These are phyloP conservation scores for Dioctria linearis DNA, from an alignment of 2,888 invertebrate genomes.

Conservation along the genomic window DNA sequence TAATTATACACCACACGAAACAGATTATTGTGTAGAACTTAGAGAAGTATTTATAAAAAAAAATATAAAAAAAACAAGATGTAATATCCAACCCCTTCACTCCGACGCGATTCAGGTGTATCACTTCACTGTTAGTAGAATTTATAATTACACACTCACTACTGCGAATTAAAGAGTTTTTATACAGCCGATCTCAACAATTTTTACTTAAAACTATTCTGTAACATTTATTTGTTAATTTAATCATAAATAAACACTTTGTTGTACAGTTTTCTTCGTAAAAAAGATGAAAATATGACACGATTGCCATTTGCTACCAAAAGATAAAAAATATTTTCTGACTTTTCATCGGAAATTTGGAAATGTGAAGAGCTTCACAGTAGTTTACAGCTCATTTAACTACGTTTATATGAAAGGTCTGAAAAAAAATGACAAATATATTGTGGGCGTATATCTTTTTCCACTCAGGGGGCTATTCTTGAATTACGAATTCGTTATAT, in stretches of 20 bases:
- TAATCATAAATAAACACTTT: background rate
- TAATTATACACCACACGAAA: constrained; percentile 11
- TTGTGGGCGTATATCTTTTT: no score
- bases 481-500: no score
- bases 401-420: no score
- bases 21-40: background rate
- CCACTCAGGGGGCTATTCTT: no score
- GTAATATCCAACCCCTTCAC: background rate
- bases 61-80: background rate
- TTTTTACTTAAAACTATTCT: background rate
- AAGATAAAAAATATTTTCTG: background rate
- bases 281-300: constrained; percentile 51
- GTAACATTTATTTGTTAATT: background rate
- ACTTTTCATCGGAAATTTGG: constrained; percentile 27
- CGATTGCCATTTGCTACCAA: background rate
- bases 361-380: constrained; percentile 1
- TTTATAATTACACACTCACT: background rate
- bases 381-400: no score
- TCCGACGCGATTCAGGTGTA: background rate
- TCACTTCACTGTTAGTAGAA: background rate
- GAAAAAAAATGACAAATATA: no score
- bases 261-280: constrained; percentile 2
- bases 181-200: background rate
- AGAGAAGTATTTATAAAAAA: background rate
- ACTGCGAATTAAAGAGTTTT: background rate